Evolutionary conservation across 2,113 vertebrate genomes (phyloP).

Genomic region (Pangasianodon gigas): DNA sequence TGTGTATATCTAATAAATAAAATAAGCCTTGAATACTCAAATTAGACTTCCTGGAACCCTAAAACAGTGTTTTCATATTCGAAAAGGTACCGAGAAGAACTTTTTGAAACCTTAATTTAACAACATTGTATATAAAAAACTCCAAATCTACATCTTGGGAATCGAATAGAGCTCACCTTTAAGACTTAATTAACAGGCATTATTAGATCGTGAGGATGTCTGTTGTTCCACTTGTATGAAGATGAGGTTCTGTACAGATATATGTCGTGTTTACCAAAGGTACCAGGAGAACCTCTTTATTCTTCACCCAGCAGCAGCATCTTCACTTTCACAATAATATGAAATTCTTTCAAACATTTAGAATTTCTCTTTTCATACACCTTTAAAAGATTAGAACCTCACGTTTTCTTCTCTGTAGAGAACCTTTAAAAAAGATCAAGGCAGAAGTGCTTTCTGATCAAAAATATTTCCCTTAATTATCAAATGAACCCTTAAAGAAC

Average conservation of each 20-base stretch:
- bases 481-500: background rate
- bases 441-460: background rate
- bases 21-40: background rate
- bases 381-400: background rate
- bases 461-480: background rate
- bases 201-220: background rate
- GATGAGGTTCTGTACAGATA: background rate
- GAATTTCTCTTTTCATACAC: background rate
- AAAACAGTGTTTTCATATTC: background rate
- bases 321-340: background rate
- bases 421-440: background rate
- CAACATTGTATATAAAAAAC: too few species aligned
- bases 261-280: background rate
- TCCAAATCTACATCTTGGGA: background rate
- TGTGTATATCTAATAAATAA: background rate
- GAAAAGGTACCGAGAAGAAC: background rate
- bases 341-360: background rate
- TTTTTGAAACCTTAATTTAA: background rate
- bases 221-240: background rate
- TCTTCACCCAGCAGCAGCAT: background rate
- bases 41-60: background rate
- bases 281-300: background rate
- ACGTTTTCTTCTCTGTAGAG: background rate
- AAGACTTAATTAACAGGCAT: background rate
- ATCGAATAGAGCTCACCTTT: background rate